phyloP scores from a whole-genome alignment of 2,888 invertebrate genomes.

The Polyploca ridens region DNA sequence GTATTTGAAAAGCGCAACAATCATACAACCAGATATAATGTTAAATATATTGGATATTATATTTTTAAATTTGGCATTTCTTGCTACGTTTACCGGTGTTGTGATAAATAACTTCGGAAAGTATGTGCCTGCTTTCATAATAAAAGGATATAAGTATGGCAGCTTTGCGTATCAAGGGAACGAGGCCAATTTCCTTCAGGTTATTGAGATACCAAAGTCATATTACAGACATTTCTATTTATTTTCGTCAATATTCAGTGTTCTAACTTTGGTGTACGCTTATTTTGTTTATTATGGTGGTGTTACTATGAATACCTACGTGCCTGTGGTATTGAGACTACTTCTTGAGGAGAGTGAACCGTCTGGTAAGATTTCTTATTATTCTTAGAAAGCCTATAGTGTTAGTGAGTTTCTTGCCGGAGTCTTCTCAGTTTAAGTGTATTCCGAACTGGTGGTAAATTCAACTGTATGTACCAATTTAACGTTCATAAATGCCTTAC shows the following conservation, averaged over 20 bases:
- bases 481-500: too few relatives aligned
- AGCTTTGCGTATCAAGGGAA: conserved; percentile 86
- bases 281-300: conserved; percentile 78
- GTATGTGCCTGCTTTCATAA: conserved; percentile 86
- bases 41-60: conserved; percentile 74
- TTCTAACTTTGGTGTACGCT: conserved; percentile 75
- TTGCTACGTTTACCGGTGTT: conserved; percentile 83
- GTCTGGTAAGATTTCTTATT: conserved; percentile 71
- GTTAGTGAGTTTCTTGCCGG: too few relatives aligned
- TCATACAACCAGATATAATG: not conserved
- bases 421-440: too few relatives aligned
- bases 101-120: conserved; percentile 87
- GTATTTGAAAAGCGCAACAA: not conserved
- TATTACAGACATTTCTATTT: conserved; percentile 93
- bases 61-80: conserved; percentile 70
- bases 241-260: conserved; percentile 86
- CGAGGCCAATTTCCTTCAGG: conserved; percentile 69
- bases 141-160: conserved; percentile 89
- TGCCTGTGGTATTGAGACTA: conserved; percentile 77
- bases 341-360: conserved; percentile 69
- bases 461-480: too few relatives aligned
- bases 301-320: conserved; percentile 72
- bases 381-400: not conserved
- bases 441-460: too few relatives aligned
- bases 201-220: conserved; percentile 89